Conservation (phyloP, 2,797 vertebrate species). For the Semaprochilodus insignis region DNA sequence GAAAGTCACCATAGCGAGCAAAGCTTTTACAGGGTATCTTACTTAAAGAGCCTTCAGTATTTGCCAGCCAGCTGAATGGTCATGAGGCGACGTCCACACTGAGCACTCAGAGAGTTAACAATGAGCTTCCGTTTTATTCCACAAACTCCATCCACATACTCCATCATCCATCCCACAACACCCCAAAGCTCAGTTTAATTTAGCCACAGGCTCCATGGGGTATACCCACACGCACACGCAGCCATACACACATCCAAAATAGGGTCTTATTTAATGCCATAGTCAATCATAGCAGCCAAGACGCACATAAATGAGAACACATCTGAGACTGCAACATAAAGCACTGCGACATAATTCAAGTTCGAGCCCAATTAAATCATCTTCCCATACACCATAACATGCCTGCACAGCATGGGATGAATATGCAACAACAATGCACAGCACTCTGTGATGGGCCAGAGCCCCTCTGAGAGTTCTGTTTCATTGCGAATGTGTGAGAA, state of each 20-base stretch:
- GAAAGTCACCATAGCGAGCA: not conserved
- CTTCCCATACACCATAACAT: constrained; percentile 7
- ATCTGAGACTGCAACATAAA: constrained; percentile 7
- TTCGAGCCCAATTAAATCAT: not conserved
- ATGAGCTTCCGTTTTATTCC: not conserved
- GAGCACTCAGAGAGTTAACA: not conserved
- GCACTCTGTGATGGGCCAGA: not conserved
- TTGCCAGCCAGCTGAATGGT: not conserved
- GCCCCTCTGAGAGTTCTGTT: not conserved
- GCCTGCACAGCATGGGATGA: not conserved
- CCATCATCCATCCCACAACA: not conserved
- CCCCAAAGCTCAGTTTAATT: not conserved
- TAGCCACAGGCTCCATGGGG: constrained; percentile 9
- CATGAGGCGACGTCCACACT: not conserved
- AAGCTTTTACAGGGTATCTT: not conserved
- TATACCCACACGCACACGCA: constrained; percentile 25
- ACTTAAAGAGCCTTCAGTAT: not conserved
- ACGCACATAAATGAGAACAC: not conserved
- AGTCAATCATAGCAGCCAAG: constrained; percentile 10
- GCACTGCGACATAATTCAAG: not conserved
- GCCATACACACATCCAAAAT: constrained; percentile 9
- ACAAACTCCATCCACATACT: not conserved
- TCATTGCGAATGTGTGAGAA: not conserved
- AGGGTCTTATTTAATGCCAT: not conserved
- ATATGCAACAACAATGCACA: not conserved